phyloP scores from a whole-genome alignment of 1,140 invertebrate genomes.

The Cotesia glomerata region DNA sequence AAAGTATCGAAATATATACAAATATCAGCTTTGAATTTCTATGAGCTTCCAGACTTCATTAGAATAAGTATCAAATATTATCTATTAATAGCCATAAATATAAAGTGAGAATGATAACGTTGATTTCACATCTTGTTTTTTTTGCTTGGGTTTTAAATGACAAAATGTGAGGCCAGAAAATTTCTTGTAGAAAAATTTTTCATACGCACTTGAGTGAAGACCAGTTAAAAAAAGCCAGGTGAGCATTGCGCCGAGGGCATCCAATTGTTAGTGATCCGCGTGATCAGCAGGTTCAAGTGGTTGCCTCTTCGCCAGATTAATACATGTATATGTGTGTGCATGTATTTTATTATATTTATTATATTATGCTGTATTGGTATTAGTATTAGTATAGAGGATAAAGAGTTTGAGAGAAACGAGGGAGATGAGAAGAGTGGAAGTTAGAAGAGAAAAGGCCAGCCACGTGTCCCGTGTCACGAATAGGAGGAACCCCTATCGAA shows the following conservation, averaged over 20 bases:
- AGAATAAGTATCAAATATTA: too few relatives aligned
- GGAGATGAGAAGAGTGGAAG: too few relatives aligned
- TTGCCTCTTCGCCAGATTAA: constrained; percentile 15
- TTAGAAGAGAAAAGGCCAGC: constrained; percentile 6
- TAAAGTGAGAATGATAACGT: too few relatives aligned
- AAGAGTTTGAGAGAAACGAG: neutral
- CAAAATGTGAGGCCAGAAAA: neutral
- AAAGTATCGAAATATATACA: too few relatives aligned
- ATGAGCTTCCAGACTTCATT: too few relatives aligned
- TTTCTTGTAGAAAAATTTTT: neutral
- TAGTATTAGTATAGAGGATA: neutral
- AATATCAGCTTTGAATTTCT: too few relatives aligned
- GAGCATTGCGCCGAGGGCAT: constrained; percentile 46
- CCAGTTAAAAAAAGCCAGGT: constrained; percentile 48
- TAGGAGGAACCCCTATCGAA: constrained; percentile 3
- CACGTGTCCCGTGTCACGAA: constrained; percentile 20
- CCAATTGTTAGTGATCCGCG: constrained; percentile 41
- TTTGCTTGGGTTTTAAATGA: neutral
- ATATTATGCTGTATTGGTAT: too few relatives aligned
- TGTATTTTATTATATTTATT: too few relatives aligned
- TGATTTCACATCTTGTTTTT: neutral
- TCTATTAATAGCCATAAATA: too few relatives aligned
- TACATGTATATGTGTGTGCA: too few relatives aligned
- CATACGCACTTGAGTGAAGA: neutral
- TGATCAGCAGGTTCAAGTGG: constrained; percentile 55